These are phyloP conservation scores for Drosophila ananassae DNA, from an alignment of 1,140 invertebrate species.

Conservation along the genomic window DNA sequence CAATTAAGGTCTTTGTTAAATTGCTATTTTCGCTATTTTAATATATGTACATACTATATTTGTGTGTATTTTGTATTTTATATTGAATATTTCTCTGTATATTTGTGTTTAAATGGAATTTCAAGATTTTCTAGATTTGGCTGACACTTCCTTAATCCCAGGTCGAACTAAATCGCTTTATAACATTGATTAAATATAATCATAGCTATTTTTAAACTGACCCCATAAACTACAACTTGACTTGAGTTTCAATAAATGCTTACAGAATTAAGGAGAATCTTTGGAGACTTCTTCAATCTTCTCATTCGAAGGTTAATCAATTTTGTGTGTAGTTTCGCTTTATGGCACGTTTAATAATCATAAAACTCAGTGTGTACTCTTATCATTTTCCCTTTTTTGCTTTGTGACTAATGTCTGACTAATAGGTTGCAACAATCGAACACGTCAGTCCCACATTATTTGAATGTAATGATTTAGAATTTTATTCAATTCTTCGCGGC, in stretches of 20 bases:
- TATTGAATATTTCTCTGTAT: slow-evolving; percentile 1
- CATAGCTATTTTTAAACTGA: slow-evolving; percentile 21
- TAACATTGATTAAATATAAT: slow-evolving; percentile 17
- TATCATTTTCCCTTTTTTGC: slow-evolving; percentile 15
- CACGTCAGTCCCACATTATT: neutral
- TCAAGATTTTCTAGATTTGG: slow-evolving; percentile 41
- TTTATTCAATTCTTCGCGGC: slow-evolving; percentile 1
- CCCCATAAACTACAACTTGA: neutral
- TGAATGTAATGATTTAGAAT: neutral
- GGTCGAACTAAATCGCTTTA: slow-evolving; percentile 5
- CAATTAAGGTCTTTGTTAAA: slow-evolving; percentile 42
- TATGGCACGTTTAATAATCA: neutral
- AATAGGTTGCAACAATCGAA: slow-evolving; percentile 4
- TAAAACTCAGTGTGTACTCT: slow-evolving; percentile 8
- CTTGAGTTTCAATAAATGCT: slow-evolving; percentile 4
- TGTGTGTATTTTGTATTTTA: neutral
- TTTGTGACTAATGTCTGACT: slow-evolving; percentile 40
- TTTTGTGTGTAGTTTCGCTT: neutral
- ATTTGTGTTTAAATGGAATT: slow-evolving; percentile 4
- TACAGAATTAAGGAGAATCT: neutral
- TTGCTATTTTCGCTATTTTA: slow-evolving; percentile 36
- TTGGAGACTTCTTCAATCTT: neutral
- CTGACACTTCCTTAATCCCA: slow-evolving; percentile 30
- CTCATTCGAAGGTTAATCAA: neutral
- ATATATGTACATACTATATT: neutral